Base-by-base conservation (phyloP, 2,797 vertebrate genomes). In the Phalanger gymnotis region DNA sequence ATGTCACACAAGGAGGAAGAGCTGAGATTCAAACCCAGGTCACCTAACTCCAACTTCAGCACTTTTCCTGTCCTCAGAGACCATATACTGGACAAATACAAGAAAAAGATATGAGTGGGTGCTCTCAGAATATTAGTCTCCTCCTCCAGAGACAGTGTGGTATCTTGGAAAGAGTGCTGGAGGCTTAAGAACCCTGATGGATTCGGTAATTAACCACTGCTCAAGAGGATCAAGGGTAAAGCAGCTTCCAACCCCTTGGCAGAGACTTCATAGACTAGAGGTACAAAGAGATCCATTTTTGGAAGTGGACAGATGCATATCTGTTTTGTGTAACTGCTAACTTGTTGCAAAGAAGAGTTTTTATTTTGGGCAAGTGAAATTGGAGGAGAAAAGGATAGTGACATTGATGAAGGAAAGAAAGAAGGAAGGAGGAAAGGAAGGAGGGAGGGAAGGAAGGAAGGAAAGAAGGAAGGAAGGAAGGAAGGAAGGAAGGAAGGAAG, bases 401-500 rank as follows among this genome's bases (percentile, higher is more conserved):
- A 73, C 40, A 73, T n/a, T 73, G 34, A 40, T 58, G 57, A 57
- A 57, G 14, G 54, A 9, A 55, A 5, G 54, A 25, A 55, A 11
- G 25, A 16, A 56, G 54, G 25, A 55, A 22, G 5, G 16, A 27
- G 55, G 25, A 25, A 56, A 25, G 25, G 25, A 27, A 10, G 5
- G 28, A 16, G 25, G 5, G 55, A 55, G 19, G 19, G 19, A 54
- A 19, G 14, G 5, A 66, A 11, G 30, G 3, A 66, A 31, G 1
- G 1, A n/a, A 31, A 2, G 13, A n/a, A 31, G 5, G 5, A 34
- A 10, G 1, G 2, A 73, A 3, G 4, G 14, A 66, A 34, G 30
- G 2, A 61, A 28, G 12, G 10, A 61, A 30, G 28, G 9, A 57
- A 11, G 57, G 56, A 57, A 27, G 55, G 56, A 57, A 28, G 6